Percentiles rank a stretch among this genome's conserved stretches.
Conservation (phyloP, 2,113 vertebrate species). For the Hypomesus transpacificus region DNA sequence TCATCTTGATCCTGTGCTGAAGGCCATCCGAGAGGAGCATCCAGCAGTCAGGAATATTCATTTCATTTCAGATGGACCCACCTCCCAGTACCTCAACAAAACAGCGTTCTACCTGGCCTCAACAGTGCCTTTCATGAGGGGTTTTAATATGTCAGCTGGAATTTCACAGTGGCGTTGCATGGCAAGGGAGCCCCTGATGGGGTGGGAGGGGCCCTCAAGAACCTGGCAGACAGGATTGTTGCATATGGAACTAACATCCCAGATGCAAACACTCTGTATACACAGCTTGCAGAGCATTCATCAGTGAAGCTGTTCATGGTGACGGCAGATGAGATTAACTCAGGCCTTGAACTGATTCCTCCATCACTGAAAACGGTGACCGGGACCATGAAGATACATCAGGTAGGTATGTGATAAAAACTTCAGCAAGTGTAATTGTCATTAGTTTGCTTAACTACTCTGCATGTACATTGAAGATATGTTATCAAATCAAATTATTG, state of each 20-base stretch:
- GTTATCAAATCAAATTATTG: not conserved
- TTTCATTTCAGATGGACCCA: slow-evolving; percentile 41
- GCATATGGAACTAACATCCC: slow-evolving; percentile 28
- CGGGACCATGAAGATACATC: slow-evolving; percentile 21
- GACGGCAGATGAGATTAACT: slow-evolving; percentile 16
- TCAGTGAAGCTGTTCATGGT: slow-evolving; percentile 23
- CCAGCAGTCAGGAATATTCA: slow-evolving; percentile 23
- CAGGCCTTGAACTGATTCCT: slow-evolving; percentile 1
- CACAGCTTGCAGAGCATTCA: slow-evolving; percentile 14
- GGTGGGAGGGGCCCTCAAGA: slow-evolving; percentile 28
- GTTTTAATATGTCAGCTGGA: slow-evolving; percentile 26
- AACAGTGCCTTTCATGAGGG: slow-evolving; percentile 28
- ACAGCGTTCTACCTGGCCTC: slow-evolving; percentile 21
- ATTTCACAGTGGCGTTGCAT: slow-evolving; percentile 34
- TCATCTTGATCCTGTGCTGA: slow-evolving; percentile 31
- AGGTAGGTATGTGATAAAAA: not conserved
- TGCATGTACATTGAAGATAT: too few species aligned
- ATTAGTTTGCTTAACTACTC: too few species aligned
- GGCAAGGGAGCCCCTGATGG: slow-evolving; percentile 34
- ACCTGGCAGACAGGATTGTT: slow-evolving; percentile 32
- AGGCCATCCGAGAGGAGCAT: slow-evolving; percentile 19
- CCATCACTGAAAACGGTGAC: slow-evolving; percentile 4
- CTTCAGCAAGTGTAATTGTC: not conserved
- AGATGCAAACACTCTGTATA: slow-evolving; percentile 25
- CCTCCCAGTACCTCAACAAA: slow-evolving; percentile 35